Conservation (phyloP, 1,140 invertebrate genomes). For the Trypoxylus dichotomus region DNA sequence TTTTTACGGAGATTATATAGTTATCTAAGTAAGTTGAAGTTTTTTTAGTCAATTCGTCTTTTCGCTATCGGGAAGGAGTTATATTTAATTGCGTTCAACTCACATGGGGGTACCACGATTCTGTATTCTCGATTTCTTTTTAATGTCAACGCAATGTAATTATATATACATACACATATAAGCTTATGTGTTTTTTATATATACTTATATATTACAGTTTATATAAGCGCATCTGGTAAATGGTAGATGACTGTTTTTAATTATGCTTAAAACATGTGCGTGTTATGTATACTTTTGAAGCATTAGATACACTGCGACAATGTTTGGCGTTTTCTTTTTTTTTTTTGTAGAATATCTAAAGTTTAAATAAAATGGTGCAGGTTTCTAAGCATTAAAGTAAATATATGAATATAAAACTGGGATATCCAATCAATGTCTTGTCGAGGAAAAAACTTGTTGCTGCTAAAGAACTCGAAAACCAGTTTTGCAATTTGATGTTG, state of each 20-base stretch:
- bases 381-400: too few species aligned
- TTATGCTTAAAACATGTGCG: constrained; percentile 17
- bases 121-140: neutral
- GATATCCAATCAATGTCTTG: too few species aligned
- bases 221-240: neutral
- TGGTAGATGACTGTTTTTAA: constrained; percentile 16
- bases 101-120: neutral
- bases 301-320: neutral
- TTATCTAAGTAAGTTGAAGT: neutral
- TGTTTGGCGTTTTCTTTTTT: neutral
- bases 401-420: too few species aligned
- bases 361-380: too few species aligned
- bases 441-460: too few species aligned
- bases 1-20: neutral
- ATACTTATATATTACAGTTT: neutral
- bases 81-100: neutral
- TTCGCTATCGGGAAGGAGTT: neutral
- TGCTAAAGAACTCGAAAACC: neutral
- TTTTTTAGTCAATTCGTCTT: neutral
- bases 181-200: too few species aligned
- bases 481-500: neutral
- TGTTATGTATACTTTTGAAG: neutral
- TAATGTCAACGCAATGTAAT: constrained; percentile 14
- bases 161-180: neutral
- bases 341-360: neutral